Base-by-base conservation (phyloP, 2,113 vertebrate genomes). In the Dicrurus megarhynchus region DNA sequence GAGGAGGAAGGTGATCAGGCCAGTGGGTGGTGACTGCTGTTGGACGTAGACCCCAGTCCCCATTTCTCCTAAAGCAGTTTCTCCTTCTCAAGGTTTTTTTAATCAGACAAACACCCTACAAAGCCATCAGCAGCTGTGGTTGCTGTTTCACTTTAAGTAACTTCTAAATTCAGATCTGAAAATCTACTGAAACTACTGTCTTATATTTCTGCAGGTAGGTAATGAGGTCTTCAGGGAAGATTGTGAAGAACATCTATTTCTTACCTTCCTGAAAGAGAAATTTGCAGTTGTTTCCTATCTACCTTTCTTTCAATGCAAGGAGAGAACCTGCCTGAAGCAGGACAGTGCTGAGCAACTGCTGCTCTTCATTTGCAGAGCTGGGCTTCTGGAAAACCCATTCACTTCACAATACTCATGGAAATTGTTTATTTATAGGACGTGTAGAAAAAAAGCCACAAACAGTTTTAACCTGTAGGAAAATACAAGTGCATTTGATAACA, bases 41-140 rank as follows among this genome's bases (percentile, higher is more conserved):
- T 75, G 56, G 81, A 76, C 83, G 32, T 33, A 76, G 20, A 12
- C 13, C 8, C 20, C 35, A 87, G 27, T 6, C 10, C 18, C 15
- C 11, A n/a, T 28, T 84, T 76, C 11, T 76, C 22, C 28, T 55
- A 22, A 53, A 59, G 42, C 19, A 44, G 32, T 27, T 63, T 49
- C 35, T 78, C 16, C 26, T 87, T 81, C 46, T 70, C 30, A 32
- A 19, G 32, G 12, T 4, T 35, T 70, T 39, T 50, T 68, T 44
- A 13, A 28, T 41, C 46, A 76, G 32, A 59, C 32, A 46, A 87
- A 39, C 35, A 50, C 22, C 67, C 35, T 37, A 16, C 64, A 41
- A 63, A 80, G 39, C 1, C 0, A 0, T 87, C 50, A 52, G 39
- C n/a, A n/a, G 32, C 16, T 23, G 26, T 56, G 19, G 27, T 27